Conservation (phyloP, 2,888 invertebrate genomes). For the Cepaea hortensis region DNA sequence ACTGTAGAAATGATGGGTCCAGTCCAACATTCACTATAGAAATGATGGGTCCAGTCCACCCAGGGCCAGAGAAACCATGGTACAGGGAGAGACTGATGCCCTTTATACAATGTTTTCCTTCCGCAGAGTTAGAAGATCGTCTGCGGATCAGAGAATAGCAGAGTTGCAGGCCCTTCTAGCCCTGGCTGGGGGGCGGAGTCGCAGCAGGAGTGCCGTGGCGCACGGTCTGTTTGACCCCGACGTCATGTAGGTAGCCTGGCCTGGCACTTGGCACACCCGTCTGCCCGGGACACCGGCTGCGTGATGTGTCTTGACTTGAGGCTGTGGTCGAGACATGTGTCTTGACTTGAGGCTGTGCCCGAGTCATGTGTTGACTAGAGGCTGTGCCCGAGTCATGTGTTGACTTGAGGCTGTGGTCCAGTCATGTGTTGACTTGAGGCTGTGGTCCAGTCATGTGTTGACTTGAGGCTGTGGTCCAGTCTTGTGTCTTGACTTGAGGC, state of each 20-base stretch:
- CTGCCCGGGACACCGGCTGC: neutral
- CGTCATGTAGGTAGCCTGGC: slow-evolving; percentile 56
- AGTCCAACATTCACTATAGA: too few relatives aligned
- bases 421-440: too few relatives aligned
- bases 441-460: too few relatives aligned
- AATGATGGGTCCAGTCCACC: too few relatives aligned
- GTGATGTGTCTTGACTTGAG: neutral
- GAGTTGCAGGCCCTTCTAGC: slow-evolving; percentile 62
- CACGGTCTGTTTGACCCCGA: slow-evolving; percentile 59
- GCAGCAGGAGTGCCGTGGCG: slow-evolving; percentile 52
- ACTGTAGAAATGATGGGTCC: too few relatives aligned
- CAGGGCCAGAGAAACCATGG: too few relatives aligned
- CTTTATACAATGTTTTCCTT: neutral
- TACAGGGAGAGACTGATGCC: too few relatives aligned
- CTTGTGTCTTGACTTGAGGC: neutral
- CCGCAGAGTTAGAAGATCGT: slow-evolving; percentile 56
- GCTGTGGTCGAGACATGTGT: too few relatives aligned
- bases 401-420: too few relatives aligned
- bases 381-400: too few relatives aligned
- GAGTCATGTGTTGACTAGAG: too few relatives aligned
- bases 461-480: too few relatives aligned
- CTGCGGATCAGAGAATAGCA: slow-evolving; percentile 62
- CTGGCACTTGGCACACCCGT: neutral
- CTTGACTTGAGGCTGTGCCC: neutral
- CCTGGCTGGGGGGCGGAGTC: slow-evolving; percentile 47